These are phyloP conservation scores for Cnemophilus loriae DNA, from an alignment of 2,113 vertebrate genomes.

Conservation along the genomic window DNA sequence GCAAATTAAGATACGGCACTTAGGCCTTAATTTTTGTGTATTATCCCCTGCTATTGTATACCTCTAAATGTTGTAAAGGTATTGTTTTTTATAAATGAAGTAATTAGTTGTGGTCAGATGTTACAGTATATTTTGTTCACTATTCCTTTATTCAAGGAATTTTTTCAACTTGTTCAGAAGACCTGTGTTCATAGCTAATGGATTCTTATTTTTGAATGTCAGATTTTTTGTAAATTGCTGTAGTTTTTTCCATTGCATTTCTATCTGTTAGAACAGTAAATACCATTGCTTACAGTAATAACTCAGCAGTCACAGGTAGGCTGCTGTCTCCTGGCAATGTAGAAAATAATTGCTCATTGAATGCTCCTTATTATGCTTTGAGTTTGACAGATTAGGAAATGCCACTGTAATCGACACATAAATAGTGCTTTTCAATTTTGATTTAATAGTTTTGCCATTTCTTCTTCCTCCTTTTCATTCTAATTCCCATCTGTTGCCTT, in stretches of 20 bases:
- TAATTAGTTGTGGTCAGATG: background rate
- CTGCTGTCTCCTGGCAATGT: background rate
- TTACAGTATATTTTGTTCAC: background rate
- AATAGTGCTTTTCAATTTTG: constrained; percentile 14
- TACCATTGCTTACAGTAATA: background rate
- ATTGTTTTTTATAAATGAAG: background rate
- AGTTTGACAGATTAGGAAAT: constrained; percentile 4
- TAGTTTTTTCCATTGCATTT: background rate
- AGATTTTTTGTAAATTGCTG: background rate
- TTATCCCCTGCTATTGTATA: background rate
- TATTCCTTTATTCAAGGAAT: background rate
- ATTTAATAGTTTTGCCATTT: constrained; percentile 4
- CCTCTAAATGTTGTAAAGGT: background rate
- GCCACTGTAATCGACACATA: background rate
- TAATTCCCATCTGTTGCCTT: background rate
- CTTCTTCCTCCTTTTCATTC: background rate
- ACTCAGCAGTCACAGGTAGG: background rate
- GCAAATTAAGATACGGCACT: background rate
- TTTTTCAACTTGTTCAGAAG: background rate
- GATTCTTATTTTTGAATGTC: background rate
- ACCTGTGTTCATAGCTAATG: background rate
- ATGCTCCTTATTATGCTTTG: background rate
- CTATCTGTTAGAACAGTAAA: background rate
- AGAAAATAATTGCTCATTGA: background rate
- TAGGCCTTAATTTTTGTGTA: background rate